Conservation (phyloP, 2,113 vertebrate genomes). For the Arenaria interpres region DNA sequence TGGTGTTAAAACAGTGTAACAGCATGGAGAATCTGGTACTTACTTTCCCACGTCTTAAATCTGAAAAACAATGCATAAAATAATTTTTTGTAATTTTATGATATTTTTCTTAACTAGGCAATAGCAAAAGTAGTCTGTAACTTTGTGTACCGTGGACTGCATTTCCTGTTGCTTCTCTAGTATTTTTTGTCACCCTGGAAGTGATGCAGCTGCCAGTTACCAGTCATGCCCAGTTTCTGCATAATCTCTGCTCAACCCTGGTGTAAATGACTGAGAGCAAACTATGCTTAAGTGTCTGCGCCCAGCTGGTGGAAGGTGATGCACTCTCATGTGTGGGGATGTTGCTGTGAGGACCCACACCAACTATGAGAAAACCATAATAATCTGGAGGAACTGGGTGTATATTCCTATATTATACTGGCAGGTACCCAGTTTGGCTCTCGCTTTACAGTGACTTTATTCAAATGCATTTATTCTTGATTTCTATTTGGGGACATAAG, state of each 20-base stretch:
- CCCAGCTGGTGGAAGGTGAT: background rate
- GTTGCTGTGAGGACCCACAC: background rate
- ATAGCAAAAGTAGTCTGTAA: background rate
- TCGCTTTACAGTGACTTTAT: background rate
- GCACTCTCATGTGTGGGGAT: background rate
- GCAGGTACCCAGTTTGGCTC: background rate
- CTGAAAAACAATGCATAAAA: background rate
- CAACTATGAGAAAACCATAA: background rate
- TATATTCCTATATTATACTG: background rate
- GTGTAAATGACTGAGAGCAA: background rate
- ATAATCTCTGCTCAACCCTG: background rate
- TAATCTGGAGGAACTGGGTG: background rate
- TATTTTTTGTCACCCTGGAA: background rate
- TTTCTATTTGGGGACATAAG: background rate
- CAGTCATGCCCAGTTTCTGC: background rate
- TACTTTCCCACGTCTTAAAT: background rate
- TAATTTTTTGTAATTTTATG: background rate
- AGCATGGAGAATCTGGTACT: background rate
- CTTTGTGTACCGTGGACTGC: background rate
- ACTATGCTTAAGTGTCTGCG: background rate
- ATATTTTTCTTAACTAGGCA: background rate
- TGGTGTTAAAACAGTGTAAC: background rate
- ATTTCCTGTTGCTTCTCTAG: background rate
- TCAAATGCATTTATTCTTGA: background rate
- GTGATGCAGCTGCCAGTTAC: background rate